Evolutionary conservation across 2,113 vertebrate species (phyloP).

Genomic region (Nanger granti): DNA sequence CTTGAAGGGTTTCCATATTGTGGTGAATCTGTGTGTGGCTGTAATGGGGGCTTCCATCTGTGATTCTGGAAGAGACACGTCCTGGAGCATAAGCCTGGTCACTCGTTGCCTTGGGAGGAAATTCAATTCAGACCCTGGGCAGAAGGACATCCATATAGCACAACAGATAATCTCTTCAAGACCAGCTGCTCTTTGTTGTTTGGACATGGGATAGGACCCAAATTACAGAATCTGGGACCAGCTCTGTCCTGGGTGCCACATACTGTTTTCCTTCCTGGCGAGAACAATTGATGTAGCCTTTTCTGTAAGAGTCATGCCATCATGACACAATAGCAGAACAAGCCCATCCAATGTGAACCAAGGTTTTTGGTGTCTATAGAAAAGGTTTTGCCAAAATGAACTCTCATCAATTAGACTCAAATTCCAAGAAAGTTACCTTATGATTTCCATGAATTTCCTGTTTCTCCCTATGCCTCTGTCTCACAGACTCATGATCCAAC

Average conservation of each 20-base stretch:
- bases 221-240: constrained; percentile 41
- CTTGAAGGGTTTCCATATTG: constrained; percentile 59
- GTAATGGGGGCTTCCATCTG: constrained; percentile 74
- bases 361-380: background rate
- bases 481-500: background rate
- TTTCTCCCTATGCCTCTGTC: background rate
- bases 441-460: background rate
- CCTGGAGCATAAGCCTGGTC: constrained; percentile 75
- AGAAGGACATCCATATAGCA: constrained; percentile 67
- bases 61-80: constrained; percentile 74
- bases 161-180: constrained; percentile 59
- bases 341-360: background rate
- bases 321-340: background rate
- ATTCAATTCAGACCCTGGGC: constrained; percentile 52
- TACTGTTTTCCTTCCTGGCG: constrained; percentile 52
- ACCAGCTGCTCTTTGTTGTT: constrained; percentile 55
- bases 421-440: background rate
- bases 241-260: constrained; percentile 47
- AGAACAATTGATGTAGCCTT: background rate
- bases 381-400: background rate
- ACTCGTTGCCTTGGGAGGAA: constrained; percentile 71
- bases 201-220: constrained; percentile 37
- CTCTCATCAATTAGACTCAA: background rate
- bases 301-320: constrained; percentile 14
- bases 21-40: constrained; percentile 75